A percentile compares a stretch with the other conserved stretches of the same genome.
Evolutionary conservation across 2,888 invertebrate species (phyloP).

Genomic region (Sinelater perroti): DNA sequence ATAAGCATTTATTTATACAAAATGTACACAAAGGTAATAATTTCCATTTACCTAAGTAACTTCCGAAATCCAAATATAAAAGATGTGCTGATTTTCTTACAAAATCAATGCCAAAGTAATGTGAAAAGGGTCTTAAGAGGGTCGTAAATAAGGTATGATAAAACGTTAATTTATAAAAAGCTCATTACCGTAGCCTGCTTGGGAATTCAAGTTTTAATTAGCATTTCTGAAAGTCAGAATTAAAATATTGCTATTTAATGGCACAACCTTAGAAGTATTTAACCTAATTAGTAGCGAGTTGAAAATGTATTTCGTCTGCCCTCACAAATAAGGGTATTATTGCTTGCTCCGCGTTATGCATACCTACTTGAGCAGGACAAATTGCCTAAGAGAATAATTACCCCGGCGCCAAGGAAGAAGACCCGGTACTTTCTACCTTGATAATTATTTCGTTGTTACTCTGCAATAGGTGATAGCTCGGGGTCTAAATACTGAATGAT

Average conservation of each 20-base stretch:
- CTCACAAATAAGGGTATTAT: conserved; percentile 33
- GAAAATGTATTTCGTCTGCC: conserved; percentile 27
- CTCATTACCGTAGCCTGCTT: conserved; percentile 29
- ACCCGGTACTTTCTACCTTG: conserved; percentile 8
- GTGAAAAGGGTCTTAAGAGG: too few species aligned
- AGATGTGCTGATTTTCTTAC: too few species aligned
- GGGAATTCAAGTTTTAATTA: conserved; percentile 35
- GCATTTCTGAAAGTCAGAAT: conserved; percentile 32
- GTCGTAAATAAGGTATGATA: conserved; percentile 28
- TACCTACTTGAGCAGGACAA: conserved; percentile 27
- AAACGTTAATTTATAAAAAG: conserved; percentile 33
- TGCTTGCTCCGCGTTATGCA: conserved; percentile 27
- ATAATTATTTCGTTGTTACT: conserved; percentile 20
- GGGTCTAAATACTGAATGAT: conserved; percentile 12
- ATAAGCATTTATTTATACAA: too few species aligned
- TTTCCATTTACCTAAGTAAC: too few species aligned
- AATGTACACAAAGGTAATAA: too few species aligned
- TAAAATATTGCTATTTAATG: conserved; percentile 36
- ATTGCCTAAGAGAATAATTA: conserved; percentile 29
- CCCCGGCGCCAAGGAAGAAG: conserved; percentile 10
- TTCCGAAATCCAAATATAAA: too few species aligned
- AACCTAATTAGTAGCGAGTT: conserved; percentile 30
- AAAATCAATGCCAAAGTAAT: too few species aligned
- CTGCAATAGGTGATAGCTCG: conserved; percentile 4
- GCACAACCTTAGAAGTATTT: conserved; percentile 33